Evolutionary conservation across 2,888 invertebrate genomes (phyloP).

Genomic region (Thecocarcelia acutangulata): DNA sequence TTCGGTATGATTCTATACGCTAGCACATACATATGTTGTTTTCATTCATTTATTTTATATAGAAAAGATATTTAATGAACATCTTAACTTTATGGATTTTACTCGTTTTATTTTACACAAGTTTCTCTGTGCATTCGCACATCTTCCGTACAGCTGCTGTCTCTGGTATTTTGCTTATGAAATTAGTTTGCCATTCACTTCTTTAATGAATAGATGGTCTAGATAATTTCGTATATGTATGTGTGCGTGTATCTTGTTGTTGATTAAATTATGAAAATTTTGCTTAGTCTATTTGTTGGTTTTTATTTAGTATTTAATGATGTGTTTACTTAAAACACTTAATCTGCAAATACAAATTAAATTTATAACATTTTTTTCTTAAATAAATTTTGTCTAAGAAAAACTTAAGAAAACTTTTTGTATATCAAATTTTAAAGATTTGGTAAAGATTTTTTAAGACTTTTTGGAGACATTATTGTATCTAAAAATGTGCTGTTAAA

Average conservation of each 20-base stretch:
- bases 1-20: background rate
- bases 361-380: constrained; percentile 27
- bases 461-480: no score
- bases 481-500: no score
- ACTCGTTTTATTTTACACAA: background rate
- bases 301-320: constrained; percentile 56
- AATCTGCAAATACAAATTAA: constrained; percentile 45
- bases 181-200: constrained; percentile 62
- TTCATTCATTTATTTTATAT: constrained; percentile 15
- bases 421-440: no score
- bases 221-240: no score
- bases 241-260: constrained; percentile 15
- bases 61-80: constrained; percentile 55
- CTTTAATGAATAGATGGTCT: constrained; percentile 34
- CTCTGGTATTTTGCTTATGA: constrained; percentile 35
- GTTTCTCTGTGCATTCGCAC: background rate
- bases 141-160: constrained; percentile 3
- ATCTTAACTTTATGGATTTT: constrained; percentile 58
- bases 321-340: constrained; percentile 55
- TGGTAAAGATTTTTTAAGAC: no score
- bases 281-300: constrained; percentile 28
- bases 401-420: no score
- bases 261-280: constrained; percentile 55
- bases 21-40: background rate
- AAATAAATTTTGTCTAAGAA: constrained; percentile 24